phyloP scores from a whole-genome alignment of 2,113 vertebrate species.

The Lophotis ruficrista region DNA sequence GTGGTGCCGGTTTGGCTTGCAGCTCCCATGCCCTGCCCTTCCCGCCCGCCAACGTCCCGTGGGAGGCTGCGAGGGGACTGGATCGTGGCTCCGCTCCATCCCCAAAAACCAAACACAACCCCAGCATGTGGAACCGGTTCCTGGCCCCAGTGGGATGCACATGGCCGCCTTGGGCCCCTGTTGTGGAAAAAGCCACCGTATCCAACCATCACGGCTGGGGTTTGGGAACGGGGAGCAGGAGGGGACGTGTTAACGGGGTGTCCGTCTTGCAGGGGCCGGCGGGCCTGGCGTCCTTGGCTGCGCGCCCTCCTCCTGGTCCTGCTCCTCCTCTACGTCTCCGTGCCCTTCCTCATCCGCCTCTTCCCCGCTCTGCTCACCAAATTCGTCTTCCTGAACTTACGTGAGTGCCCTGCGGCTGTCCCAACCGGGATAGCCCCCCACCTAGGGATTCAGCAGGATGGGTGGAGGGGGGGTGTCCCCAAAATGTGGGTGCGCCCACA shows the following conservation, averaged over 20 bases:
- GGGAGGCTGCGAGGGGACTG: not conserved
- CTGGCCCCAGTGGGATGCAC: rapidly evolving
- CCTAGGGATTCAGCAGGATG: not conserved
- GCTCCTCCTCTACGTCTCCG: conserved; percentile 55
- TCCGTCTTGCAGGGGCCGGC: conserved; percentile 20
- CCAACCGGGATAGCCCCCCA: rapidly evolving
- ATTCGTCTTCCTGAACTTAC: conserved; percentile 72
- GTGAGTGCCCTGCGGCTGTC: conserved; percentile 65
- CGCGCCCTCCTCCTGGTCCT: conserved; percentile 10
- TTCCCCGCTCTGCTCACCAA: conserved; percentile 71
- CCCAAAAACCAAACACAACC: not conserved
- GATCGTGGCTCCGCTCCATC: rapidly evolving
- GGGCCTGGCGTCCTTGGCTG: not conserved
- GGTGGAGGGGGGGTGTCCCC: not conserved
- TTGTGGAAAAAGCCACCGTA: rapidly evolving
- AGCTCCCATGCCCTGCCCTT: not conserved
- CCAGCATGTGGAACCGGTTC: rapidly evolving
- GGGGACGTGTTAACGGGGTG: not conserved
- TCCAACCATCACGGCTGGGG: rapidly evolving
- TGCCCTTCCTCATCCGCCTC: conserved; percentile 71
- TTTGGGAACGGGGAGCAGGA: not conserved
- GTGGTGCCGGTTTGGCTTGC: not conserved
- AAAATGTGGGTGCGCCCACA: rapidly evolving
- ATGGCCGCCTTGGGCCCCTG: rapidly evolving
- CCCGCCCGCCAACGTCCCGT: rapidly evolving